Evolutionary conservation across 1,140 invertebrate species (phyloP), one percentile per base, ranked within the genome.

Genomic region (Trichoplusia ni): DNA sequence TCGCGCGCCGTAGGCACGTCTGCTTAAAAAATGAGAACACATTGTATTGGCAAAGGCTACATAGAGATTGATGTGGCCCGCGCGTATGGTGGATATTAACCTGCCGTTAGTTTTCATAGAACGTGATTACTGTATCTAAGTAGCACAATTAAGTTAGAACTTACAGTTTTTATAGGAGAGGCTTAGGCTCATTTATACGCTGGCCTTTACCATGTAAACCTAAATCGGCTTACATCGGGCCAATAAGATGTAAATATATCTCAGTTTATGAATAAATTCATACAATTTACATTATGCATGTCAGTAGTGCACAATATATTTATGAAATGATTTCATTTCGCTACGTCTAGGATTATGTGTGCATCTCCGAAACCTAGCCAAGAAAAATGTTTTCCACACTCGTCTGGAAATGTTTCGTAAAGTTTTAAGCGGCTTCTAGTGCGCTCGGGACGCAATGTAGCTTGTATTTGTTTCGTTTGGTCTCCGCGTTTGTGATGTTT

Each of bases 381-480:
- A 31, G 54, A 44, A 58, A 58, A 58, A 38, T 58, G 31, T 58
- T 58, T 54, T 58, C 38, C 54, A 44, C 25, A n/a, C n/a, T 40
- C 38, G 37, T 13, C 37, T 58, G 54, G 37, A 40, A 31, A 31
- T 31, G 54, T 58, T 29, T 42, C 54, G 25, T 44, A 29, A 44
- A 21, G 25, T 58, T 56, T 58, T 31, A 58, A 58, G 54, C 54
- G 38, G 54, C 54, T 58, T 58, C 16, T 13, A 19, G 14, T 18
- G 27, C 38, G 44, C 54, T 64, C 33, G 25, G 65, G 59, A 63
- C 31, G 31, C 59, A 64, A 67, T 58, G 59, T 44, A 59, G 42
- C 31, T 11, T 29, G 29, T 64, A 67, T 62, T 58, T 53, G 53
- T 67, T 70, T 54, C 62, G 56, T 61, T 65, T 70, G 60, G 49